Base-by-base conservation (phyloP, 2,113 vertebrate genomes). In the Vanacampus margaritifer region DNA sequence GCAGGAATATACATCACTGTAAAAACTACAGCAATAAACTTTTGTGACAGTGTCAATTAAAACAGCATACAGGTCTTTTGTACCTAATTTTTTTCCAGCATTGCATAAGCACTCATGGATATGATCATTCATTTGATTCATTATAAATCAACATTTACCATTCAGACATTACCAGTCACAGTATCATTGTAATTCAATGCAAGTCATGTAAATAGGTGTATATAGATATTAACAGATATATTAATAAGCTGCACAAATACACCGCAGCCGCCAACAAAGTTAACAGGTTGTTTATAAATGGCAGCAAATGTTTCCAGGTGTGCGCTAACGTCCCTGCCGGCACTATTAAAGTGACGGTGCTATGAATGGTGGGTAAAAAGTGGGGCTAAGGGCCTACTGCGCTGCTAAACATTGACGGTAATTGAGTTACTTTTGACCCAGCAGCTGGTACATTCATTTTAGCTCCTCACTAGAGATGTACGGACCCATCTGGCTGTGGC, bases 31-130 rank as follows among this genome's bases (percentile, higher is more conserved):
- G 48, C n/a, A 23, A 51, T 51, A 51, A 23, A 50, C 21, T 9
- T 51, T 51, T 51, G 9, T 51, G 48, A 51, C 48, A 51, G 48
- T 51, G 48, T 51, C 48, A 51, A 51, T 51, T 51, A 51, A 51
- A 51, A 23, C 48, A 51, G 8, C 21, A n/a, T 51, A 51, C 3
- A 6, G 1, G 43, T 46, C 16, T 46, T 50, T n/a, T n/a, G 48
- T n/a, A 50, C 9, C 48, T 9, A 57, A 57, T 57, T 28, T 26
- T 57, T 28, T 26, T 16, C 26, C 53, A 59, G 57, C 9, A 12
- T 19, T 57, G 56, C 56, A 36, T 37, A 28, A 36, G 6, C 19
- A 10, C 51, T 21, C 32, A 11, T 5, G 41, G 41, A 45, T 45
- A 45, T 39, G 37, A 16, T 12, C 13, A 28, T 58, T 10, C 21